phyloP scores from a whole-genome alignment of 2,113 vertebrate genomes.

The Engystomops pustulosus region DNA sequence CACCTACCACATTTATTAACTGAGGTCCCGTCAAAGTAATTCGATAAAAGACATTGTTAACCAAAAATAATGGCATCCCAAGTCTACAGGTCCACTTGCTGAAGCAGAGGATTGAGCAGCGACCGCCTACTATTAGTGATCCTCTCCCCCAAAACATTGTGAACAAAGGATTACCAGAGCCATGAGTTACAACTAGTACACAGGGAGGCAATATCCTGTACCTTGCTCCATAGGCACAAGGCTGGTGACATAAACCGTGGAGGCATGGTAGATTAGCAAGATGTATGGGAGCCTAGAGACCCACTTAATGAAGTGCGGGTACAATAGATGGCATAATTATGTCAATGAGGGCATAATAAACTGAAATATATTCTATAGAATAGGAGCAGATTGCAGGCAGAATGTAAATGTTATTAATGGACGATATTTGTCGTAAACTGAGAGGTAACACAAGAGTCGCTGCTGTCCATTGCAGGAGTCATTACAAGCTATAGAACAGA shows the following conservation, averaged over 20 bases:
- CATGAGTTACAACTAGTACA: not conserved
- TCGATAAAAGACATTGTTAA: too few relatives aligned
- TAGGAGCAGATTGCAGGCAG: slow-evolving; percentile 1
- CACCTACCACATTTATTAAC: too few relatives aligned
- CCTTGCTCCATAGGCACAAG: not conserved
- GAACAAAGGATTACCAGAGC: not conserved
- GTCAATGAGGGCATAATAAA: not conserved
- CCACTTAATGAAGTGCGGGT: not conserved
- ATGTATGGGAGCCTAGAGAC: not conserved
- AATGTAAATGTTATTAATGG: not conserved
- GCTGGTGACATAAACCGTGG: not conserved
- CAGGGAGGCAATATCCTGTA: not conserved
- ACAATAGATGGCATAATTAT: not conserved
- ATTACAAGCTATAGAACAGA: not conserved
- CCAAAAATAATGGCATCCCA: too few relatives aligned
- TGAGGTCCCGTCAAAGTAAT: too few relatives aligned
- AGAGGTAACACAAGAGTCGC: not conserved
- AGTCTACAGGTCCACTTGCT: too few relatives aligned
- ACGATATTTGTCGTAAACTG: not conserved
- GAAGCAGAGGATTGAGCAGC: too few relatives aligned
- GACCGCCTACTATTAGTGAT: too few relatives aligned
- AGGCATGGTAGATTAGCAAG: not conserved
- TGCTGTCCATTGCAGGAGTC: not conserved
- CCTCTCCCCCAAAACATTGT: too few relatives aligned
- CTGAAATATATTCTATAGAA: not conserved